These are phyloP conservation scores for Casuarius casuarius DNA, from an alignment of 2,113 vertebrate species.

Conservation along the genomic window DNA sequence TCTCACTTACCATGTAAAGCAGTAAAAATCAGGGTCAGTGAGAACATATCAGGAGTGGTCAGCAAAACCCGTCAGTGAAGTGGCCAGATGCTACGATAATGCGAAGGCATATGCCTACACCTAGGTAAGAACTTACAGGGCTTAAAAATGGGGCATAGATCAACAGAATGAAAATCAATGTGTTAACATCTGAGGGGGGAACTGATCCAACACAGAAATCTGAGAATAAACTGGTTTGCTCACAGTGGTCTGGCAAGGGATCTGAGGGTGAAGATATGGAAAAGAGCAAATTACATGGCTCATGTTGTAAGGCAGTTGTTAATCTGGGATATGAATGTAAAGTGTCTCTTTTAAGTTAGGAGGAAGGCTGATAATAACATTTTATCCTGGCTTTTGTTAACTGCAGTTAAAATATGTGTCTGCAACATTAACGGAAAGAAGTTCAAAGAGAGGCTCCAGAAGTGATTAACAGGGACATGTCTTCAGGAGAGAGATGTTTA, in stretches of 20 bases:
- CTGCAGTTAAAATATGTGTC: conserved; percentile 9
- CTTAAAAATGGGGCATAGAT: neutral
- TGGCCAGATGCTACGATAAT: neutral
- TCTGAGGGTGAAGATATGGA: conserved; percentile 39
- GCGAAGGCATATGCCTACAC: neutral
- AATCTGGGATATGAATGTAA: conserved; percentile 21
- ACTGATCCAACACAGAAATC: conserved; percentile 53
- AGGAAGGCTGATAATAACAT: conserved; percentile 9
- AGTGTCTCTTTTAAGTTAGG: neutral
- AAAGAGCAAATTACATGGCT: conserved; percentile 31
- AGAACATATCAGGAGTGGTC: neutral
- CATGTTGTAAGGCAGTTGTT: conserved; percentile 12
- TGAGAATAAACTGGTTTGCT: conserved; percentile 31
- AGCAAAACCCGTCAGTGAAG: neutral
- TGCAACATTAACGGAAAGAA: neutral
- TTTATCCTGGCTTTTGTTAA: conserved; percentile 49
- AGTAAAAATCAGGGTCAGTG: neutral
- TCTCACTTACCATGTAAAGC: neutral
- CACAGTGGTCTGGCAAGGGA: conserved; percentile 53
- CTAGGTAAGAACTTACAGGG: neutral
- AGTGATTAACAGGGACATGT: conserved; percentile 17
- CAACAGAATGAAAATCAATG: neutral
- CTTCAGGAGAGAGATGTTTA: conserved; percentile 37
- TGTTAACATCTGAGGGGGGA: neutral
- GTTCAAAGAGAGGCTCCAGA: conserved; percentile 34